A percentile compares a stretch with the other conserved stretches of the same genome.
Conservation (phyloP, 2,888 invertebrate genomes). For the Dorcus parallelipipedus region DNA sequence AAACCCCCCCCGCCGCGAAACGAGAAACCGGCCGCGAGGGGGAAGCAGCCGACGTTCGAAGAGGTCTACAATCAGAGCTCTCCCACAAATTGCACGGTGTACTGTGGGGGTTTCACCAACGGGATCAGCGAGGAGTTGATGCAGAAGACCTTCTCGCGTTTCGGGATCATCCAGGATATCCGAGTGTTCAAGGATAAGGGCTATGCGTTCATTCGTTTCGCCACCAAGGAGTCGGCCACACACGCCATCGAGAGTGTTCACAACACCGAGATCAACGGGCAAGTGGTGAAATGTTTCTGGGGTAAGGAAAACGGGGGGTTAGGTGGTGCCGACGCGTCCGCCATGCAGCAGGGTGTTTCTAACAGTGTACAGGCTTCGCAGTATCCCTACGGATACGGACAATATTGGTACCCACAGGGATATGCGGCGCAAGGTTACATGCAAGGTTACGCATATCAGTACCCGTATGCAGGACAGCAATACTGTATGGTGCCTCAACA, state of each 20-base stretch:
- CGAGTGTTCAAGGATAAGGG: conserved; percentile 99
- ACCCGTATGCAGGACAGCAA: conserved; percentile 53
- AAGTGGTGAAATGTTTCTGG: conserved; percentile 98
- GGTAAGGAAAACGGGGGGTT: conserved; percentile 90
- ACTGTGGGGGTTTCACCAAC: conserved; percentile 95
- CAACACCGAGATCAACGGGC: conserved; percentile 93
- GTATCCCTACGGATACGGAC: conserved; percentile 84
- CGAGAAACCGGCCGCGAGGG: conserved; percentile 60
- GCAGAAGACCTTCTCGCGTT: conserved; percentile 91
- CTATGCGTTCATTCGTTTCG: conserved; percentile 97
- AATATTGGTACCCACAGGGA: conserved; percentile 89
- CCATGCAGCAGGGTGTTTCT: conserved; percentile 16
- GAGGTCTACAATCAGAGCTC: conserved; percentile 97
- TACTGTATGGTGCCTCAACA: conserved; percentile 49
- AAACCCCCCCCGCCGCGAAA: conserved; percentile 74
- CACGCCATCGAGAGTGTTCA: conserved; percentile 96
- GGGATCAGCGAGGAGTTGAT: conserved; percentile 94
- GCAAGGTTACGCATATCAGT: conserved; percentile 50
- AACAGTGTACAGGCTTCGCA: conserved; percentile 57
- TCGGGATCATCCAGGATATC: conserved; percentile 94
- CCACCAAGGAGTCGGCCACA: conserved; percentile 94
- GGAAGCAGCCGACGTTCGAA: conserved; percentile 70
- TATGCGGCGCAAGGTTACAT: conserved; percentile 56
- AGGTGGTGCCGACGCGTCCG: conserved; percentile 48
- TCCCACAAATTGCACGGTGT: conserved; percentile 97